Evolutionary conservation across 2,113 vertebrate species (phyloP).

Genomic region (Castor canadensis): DNA sequence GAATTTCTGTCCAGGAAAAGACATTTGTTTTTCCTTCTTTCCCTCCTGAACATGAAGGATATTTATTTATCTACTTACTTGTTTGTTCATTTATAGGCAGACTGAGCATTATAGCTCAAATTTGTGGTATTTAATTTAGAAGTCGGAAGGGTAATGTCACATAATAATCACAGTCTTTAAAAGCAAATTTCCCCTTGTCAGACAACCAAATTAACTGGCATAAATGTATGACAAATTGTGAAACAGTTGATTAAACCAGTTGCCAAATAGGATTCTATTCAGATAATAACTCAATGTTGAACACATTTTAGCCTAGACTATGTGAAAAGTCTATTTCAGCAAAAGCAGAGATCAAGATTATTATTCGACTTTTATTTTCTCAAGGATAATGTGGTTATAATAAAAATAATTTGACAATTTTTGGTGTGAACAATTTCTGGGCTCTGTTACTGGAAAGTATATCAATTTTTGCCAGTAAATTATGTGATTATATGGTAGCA

Average conservation of each 20-base stretch:
- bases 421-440: constrained; percentile 13
- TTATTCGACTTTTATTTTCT: constrained; percentile 37
- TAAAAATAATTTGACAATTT: not conserved
- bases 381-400: not conserved
- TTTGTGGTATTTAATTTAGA: not conserved
- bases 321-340: constrained; percentile 50
- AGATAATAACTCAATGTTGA: constrained; percentile 41
- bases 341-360: constrained; percentile 38
- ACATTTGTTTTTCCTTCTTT: not conserved
- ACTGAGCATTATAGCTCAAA: not conserved
- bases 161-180: constrained; percentile 34
- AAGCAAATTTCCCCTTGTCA: constrained; percentile 40
- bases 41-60: not conserved
- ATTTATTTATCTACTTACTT: not conserved
- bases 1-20: not conserved
- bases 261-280: constrained; percentile 50
- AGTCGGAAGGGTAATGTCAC: not conserved
- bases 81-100: not conserved
- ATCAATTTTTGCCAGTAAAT: constrained; percentile 13
- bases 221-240: constrained; percentile 36
- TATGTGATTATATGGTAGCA: not conserved
- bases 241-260: constrained; percentile 55
- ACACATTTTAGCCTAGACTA: constrained; percentile 10
- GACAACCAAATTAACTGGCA: constrained; percentile 52
- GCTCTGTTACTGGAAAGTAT: not conserved